These are phyloP conservation scores for Leptocoma aspasia DNA, from an alignment of 2,113 vertebrate species.

Conservation along the genomic window DNA sequence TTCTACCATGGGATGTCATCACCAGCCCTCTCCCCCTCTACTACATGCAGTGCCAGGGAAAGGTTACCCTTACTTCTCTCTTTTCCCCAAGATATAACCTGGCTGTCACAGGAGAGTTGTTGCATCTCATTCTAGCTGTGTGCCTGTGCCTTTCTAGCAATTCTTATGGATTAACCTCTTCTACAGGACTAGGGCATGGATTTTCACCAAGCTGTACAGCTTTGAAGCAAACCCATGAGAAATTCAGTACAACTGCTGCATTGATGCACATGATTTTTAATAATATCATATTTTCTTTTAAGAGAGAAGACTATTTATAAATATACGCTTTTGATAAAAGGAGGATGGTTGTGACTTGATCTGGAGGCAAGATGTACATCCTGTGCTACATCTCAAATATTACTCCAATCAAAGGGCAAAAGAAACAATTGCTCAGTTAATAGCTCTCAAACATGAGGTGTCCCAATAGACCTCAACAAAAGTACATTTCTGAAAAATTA, in stretches of 20 bases:
- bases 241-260: background rate
- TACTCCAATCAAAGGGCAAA: background rate
- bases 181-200: background rate
- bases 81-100: background rate
- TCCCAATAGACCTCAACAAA: background rate
- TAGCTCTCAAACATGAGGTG: background rate
- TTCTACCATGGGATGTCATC: background rate
- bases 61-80: background rate
- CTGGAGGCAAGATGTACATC: background rate
- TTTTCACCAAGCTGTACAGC: background rate
- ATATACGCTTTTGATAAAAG: background rate
- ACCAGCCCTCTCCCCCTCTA: background rate
- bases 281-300: background rate
- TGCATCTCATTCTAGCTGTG: background rate
- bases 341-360: background rate
- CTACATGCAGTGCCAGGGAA: background rate
- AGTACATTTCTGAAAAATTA: slow-evolving; percentile 21
- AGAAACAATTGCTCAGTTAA: background rate
- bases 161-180: background rate
- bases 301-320: background rate
- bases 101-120: background rate
- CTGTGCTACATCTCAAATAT: background rate
- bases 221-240: background rate
- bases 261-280: background rate
- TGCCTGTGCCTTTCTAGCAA: background rate